A percentile compares a stretch with the other conserved stretches of the same genome.
phyloP scores from a whole-genome alignment of 2,888 invertebrate species.

The Ernsta delagoae region DNA sequence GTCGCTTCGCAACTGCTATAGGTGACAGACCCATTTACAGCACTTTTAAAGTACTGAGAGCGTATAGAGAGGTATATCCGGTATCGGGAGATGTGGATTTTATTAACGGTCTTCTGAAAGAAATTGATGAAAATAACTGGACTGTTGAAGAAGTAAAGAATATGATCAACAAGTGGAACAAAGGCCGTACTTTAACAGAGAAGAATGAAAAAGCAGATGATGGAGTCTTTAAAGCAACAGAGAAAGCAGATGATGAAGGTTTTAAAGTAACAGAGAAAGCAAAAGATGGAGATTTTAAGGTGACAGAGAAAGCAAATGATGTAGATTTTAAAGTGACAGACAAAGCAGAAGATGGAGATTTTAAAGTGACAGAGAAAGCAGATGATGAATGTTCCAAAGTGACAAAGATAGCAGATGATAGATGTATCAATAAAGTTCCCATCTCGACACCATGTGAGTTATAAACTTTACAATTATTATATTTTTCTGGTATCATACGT shows the following conservation, averaged over 20 bases:
- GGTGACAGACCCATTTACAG: slow-evolving; percentile 33
- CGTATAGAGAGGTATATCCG: slow-evolving; percentile 47
- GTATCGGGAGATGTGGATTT: slow-evolving; percentile 43
- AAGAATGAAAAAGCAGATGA: not conserved
- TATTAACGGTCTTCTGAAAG: slow-evolving; percentile 39
- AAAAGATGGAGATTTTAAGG: too few relatives aligned
- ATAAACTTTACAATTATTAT: too few relatives aligned
- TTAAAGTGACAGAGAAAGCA: too few relatives aligned
- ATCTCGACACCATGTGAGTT: too few relatives aligned
- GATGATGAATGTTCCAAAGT: too few relatives aligned
- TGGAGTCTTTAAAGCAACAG: not conserved
- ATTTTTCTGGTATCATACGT: too few relatives aligned
- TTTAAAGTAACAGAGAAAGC: not conserved
- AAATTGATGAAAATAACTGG: slow-evolving; percentile 8
- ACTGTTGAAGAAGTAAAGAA: not conserved
- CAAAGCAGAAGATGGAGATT: not conserved
- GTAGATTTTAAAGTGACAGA: not conserved
- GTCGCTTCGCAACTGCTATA: not conserved
- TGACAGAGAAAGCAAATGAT: too few relatives aligned
- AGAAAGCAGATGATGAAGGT: not conserved
- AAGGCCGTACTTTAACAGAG: not conserved
- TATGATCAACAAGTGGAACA: not conserved
- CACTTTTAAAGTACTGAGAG: slow-evolving; percentile 36
- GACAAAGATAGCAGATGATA: too few relatives aligned
- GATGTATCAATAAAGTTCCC: too few relatives aligned